phyloP scores from a whole-genome alignment of 2,888 invertebrate genomes.

The Perizoma affinitatum region DNA sequence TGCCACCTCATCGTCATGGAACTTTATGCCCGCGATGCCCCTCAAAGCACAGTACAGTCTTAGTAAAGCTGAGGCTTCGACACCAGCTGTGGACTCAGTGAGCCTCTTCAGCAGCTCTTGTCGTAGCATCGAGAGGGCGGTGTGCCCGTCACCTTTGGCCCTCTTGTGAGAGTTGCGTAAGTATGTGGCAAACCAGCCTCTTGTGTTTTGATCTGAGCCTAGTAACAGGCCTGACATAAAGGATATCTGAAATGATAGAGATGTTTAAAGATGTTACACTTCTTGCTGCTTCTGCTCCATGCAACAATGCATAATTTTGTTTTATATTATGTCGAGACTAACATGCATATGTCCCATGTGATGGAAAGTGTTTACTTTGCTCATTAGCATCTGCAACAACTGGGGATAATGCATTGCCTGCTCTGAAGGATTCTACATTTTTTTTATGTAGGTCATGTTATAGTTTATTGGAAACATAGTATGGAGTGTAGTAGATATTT shows the following conservation, averaged over 20 bases:
- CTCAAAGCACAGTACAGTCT: slow-evolving; percentile 96
- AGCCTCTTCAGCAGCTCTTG: slow-evolving; percentile 90
- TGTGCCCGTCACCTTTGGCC: slow-evolving; percentile 90
- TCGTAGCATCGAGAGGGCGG: slow-evolving; percentile 87
- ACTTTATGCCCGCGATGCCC: slow-evolving; percentile 96
- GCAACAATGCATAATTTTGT: no score
- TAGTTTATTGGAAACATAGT: no score
- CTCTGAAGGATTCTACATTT: no score
- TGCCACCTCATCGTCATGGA: slow-evolving; percentile 95
- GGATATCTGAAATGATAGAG: slow-evolving; percentile 82
- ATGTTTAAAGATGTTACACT: neutral
- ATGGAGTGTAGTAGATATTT: no score
- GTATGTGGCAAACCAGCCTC: slow-evolving; percentile 97
- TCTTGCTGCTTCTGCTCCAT: neutral
- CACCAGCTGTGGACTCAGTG: slow-evolving; percentile 87
- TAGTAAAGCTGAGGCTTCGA: slow-evolving; percentile 95
- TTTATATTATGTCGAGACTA: no score
- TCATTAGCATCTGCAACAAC: no score
- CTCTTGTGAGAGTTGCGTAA: slow-evolving; percentile 93
- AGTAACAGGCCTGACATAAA: slow-evolving; percentile 95
- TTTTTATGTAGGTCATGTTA: no score
- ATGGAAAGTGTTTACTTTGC: no score
- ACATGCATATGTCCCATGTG: no score
- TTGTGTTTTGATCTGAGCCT: slow-evolving; percentile 94
- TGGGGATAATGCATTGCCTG: no score